Percentiles rank a stretch among this genome's conserved stretches.
Evolutionary conservation across 2,797 vertebrate species (phyloP).

Genomic region (Salmo trutta): DNA sequence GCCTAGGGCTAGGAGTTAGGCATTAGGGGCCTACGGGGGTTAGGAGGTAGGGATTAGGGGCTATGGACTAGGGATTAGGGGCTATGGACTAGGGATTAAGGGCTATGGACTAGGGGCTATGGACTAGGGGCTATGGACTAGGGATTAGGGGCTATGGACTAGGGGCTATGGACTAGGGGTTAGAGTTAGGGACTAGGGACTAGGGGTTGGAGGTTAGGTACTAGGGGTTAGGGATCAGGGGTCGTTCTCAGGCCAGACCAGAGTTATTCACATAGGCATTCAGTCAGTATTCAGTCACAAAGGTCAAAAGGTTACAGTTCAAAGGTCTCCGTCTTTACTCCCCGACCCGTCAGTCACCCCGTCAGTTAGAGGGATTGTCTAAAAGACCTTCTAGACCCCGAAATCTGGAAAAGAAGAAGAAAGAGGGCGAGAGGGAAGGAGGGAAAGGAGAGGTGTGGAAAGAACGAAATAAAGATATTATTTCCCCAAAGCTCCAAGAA

Average conservation of each 20-base stretch:
- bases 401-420: conserved; percentile 70
- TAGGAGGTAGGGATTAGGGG: too few relatives aligned
- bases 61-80: too few relatives aligned
- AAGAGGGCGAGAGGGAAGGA: conserved; percentile 27
- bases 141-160: too few relatives aligned
- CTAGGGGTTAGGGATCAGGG: background rate
- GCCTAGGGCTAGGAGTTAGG: too few relatives aligned
- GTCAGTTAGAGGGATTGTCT: conserved; percentile 67
- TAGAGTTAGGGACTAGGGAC: background rate
- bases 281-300: conserved; percentile 32
- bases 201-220: background rate
- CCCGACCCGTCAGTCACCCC: conserved; percentile 13
- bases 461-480: conserved; percentile 26
- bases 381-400: conserved; percentile 73
- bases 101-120: too few relatives aligned
- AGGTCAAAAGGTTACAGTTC: conserved; percentile 38
- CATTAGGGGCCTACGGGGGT: too few relatives aligned
- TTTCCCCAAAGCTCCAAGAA: conserved; percentile 52
- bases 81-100: too few relatives aligned
- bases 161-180: background rate
- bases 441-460: conserved; percentile 5
- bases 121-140: too few relatives aligned
- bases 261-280: conserved; percentile 34
- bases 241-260: conserved; percentile 41
- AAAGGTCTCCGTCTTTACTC: conserved; percentile 48